phyloP scores from a whole-genome alignment of 2,113 vertebrate species.

The Spermophilus dauricus region DNA sequence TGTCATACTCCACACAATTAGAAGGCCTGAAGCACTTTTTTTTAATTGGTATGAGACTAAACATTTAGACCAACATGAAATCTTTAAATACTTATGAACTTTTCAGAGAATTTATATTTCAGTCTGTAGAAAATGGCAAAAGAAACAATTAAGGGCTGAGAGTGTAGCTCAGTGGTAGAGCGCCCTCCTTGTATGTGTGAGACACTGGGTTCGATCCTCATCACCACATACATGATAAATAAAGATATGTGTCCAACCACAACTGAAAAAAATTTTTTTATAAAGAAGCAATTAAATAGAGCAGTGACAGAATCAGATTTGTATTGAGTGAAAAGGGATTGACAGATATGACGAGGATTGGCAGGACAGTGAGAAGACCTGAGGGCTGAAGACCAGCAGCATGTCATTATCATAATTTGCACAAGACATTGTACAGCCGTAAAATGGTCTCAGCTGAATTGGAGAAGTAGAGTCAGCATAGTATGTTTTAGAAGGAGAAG shows the following conservation, averaged over 20 bases:
- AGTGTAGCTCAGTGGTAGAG: no score
- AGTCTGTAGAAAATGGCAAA: background rate
- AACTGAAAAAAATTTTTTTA: no score
- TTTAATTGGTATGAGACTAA: background rate
- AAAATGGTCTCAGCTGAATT: background rate
- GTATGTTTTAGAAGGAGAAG: background rate
- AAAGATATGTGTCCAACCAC: no score
- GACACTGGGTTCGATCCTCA: no score
- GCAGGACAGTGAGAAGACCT: background rate
- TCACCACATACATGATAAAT: no score
- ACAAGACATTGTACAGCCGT: background rate
- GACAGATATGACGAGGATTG: background rate
- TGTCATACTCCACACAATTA: background rate
- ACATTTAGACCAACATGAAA: background rate
- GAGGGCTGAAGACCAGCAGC: background rate
- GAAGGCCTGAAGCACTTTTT: background rate
- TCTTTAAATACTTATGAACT: background rate
- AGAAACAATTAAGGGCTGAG: background rate
- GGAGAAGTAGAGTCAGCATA: background rate
- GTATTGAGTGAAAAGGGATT: background rate
- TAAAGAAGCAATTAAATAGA: background rate
- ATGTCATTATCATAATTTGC: background rate
- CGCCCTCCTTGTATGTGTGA: no score
- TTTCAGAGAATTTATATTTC: constrained; percentile 29
- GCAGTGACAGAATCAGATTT: background rate